Evolutionary conservation across 1,140 invertebrate genomes (phyloP).

Genomic region (Drosophila punjabiensis): DNA sequence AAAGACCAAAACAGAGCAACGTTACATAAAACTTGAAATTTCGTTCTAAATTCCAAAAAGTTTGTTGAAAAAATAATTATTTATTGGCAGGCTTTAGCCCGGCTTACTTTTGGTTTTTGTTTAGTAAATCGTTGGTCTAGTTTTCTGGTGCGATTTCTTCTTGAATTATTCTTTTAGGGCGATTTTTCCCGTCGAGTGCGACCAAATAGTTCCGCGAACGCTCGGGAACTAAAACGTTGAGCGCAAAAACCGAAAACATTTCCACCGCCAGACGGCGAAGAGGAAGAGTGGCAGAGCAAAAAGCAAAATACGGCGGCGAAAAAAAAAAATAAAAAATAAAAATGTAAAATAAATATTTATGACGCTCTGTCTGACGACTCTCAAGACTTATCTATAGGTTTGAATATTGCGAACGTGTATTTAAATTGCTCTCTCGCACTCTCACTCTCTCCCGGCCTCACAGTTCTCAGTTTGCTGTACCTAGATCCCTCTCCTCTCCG

Average conservation of each 20-base stretch:
- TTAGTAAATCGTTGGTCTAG: not conserved
- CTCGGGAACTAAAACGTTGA: constrained; percentile 64
- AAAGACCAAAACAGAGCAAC: not conserved
- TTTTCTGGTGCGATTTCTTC: constrained; percentile 11
- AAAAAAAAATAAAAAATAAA: constrained; percentile 33
- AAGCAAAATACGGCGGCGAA: constrained; percentile 48
- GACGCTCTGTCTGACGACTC: constrained; percentile 70
- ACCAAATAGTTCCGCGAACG: constrained; percentile 70
- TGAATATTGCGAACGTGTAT: constrained; percentile 48
- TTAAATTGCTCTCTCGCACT: constrained; percentile 50
- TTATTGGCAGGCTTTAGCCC: not conserved
- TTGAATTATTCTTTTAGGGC: constrained; percentile 10
- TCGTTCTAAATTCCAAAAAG: not conserved
- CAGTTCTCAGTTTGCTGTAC: not conserved
- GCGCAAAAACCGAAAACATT: constrained; percentile 73
- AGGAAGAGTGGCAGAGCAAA: constrained; percentile 50
- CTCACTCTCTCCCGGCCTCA: constrained; percentile 9
- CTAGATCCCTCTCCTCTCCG: not conserved
- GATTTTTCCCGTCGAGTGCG: constrained; percentile 28
- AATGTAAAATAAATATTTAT: constrained; percentile 76
- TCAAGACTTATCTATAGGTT: constrained; percentile 66
- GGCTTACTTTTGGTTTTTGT: constrained; percentile 54
- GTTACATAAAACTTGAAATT: constrained; percentile 41
- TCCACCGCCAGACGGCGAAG: constrained; percentile 40
- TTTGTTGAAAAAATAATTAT: not conserved